Conservation (phyloP, 2,888 invertebrate species). For the Netelia inedita region DNA sequence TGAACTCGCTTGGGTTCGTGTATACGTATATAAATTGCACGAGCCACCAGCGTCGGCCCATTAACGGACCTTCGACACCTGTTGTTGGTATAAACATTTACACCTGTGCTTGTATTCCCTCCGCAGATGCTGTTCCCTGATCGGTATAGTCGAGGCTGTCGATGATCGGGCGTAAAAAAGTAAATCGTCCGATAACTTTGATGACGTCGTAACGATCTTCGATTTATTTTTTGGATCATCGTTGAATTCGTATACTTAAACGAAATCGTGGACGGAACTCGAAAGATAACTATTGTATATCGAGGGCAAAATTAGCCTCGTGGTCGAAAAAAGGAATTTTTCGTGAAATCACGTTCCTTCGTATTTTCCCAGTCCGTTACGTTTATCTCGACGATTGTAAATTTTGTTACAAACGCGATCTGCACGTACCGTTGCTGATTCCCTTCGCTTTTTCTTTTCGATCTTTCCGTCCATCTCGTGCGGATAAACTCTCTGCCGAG, state of each 20-base stretch:
- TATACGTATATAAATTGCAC: conserved; percentile 6
- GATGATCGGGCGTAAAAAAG: too few relatives aligned
- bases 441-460: conserved; percentile 49
- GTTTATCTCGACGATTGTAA: conserved; percentile 31
- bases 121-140: not conserved
- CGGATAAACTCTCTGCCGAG: conserved; percentile 40
- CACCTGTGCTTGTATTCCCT: conserved; percentile 16
- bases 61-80: conserved; percentile 67
- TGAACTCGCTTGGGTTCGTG: conserved; percentile 54
- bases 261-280: not conserved
- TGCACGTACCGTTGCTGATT: conserved; percentile 53
- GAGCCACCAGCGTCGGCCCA: conserved; percentile 50
- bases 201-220: too few relatives aligned
- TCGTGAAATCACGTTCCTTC: conserved; percentile 33
- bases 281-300: not conserved
- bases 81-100: conserved; percentile 51
- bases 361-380: conserved; percentile 26
- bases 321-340: conserved; percentile 21
- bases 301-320: conserved; percentile 11
- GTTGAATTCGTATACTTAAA: too few relatives aligned
- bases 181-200: too few relatives aligned
- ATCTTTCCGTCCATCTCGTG: conserved; percentile 44
- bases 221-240: too few relatives aligned
- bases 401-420: conserved; percentile 44
- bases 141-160: not conserved